Conservation (phyloP, 2,797 vertebrate species). For the Microhierax caerulescens region DNA sequence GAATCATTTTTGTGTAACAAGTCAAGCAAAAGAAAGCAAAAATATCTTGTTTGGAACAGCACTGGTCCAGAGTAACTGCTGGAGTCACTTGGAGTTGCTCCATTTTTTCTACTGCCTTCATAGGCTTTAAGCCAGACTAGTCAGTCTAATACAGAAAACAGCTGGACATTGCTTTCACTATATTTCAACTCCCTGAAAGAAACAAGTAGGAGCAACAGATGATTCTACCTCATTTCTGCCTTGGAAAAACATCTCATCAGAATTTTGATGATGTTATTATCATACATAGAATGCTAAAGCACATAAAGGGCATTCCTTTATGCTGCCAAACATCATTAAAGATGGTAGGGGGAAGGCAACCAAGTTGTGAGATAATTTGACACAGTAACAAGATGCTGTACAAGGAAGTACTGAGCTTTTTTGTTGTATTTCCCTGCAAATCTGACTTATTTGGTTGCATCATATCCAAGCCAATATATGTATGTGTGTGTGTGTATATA, state of each 20-base stretch:
- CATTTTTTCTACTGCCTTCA: not conserved
- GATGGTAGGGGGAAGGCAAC: not conserved
- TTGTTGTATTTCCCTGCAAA: not conserved
- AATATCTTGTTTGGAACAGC: not conserved
- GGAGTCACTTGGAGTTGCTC: not conserved
- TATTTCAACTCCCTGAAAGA: not conserved
- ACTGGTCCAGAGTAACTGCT: not conserved
- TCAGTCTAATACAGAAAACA: not conserved
- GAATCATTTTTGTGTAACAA: not conserved
- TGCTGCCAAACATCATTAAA: not conserved
- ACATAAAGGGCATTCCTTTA: not conserved
- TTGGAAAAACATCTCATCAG: not conserved
- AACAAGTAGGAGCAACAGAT: not conserved
- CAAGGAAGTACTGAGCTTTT: not conserved
- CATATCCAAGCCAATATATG: not conserved
- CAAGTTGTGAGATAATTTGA: not conserved
- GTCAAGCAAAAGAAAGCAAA: not conserved
- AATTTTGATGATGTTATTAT: not conserved
- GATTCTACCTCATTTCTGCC: not conserved
- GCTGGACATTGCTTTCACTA: not conserved
- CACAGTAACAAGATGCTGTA: not conserved
- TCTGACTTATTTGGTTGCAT: not conserved
- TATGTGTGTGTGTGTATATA: no score
- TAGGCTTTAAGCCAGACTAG: not conserved
- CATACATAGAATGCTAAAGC: not conserved